These are phyloP conservation scores for Hippopotamus amphibius DNA, from an alignment of 2,113 vertebrate species.

Conservation along the genomic window DNA sequence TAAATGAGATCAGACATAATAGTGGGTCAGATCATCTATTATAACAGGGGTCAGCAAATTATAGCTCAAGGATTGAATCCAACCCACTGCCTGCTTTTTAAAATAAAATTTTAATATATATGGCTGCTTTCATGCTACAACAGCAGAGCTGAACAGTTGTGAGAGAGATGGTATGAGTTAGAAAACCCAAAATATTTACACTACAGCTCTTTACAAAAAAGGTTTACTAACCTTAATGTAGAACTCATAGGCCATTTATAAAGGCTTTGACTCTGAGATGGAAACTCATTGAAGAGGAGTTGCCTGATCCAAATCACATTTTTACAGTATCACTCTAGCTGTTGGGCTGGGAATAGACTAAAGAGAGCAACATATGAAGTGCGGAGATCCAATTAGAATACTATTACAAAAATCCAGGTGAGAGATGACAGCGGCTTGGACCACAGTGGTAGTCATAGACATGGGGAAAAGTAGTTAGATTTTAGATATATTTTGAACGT, in stretches of 20 bases:
- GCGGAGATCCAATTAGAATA: neutral
- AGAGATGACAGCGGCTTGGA: neutral
- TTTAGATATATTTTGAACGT: neutral
- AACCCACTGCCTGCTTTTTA: neutral
- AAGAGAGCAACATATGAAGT: neutral
- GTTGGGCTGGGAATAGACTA: neutral
- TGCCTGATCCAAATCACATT: neutral
- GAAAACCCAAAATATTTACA: neutral
- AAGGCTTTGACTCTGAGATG: neutral
- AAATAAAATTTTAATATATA: neutral
- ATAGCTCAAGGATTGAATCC: neutral
- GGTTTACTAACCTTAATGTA: neutral
- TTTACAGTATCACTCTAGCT: neutral
- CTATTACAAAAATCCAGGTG: neutral
- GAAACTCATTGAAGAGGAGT: neutral
- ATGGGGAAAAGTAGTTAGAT: neutral
- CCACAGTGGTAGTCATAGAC: neutral
- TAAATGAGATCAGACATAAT: neutral
- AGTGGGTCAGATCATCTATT: neutral
- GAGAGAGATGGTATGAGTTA: neutral
- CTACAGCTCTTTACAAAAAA: neutral
- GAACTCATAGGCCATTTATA: neutral
- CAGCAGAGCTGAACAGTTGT: neutral
- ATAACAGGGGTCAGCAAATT: neutral
- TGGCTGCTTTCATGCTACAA: neutral